Conservation (phyloP, 2,113 vertebrate genomes). For the Asarcornis scutulata region DNA sequence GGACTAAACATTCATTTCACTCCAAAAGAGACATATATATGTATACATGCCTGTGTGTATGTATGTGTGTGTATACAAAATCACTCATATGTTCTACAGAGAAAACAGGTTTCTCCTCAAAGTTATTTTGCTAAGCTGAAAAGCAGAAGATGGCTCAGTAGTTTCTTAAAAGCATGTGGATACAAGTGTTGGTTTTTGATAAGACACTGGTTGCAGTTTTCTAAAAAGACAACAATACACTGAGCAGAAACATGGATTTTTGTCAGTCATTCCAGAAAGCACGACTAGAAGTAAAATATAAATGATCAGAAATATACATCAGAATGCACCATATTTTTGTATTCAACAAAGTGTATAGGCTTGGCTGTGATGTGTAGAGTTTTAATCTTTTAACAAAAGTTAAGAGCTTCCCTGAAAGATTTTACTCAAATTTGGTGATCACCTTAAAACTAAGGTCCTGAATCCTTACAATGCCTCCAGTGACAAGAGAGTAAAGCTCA, state of each 20-base stretch:
- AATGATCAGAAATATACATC: neutral
- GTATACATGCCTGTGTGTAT: neutral
- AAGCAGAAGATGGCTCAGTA: neutral
- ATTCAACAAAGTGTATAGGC: fast-evolving
- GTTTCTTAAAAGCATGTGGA: neutral
- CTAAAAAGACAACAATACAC: neutral
- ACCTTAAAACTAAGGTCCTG: neutral
- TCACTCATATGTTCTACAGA: neutral
- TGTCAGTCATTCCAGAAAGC: neutral
- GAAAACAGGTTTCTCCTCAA: neutral
- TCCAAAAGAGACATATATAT: neutral
- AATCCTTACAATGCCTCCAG: neutral
- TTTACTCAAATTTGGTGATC: neutral
- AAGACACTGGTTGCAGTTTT: neutral
- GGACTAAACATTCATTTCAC: neutral
- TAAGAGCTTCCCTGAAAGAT: neutral
- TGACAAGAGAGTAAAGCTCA: neutral
- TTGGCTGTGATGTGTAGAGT: neutral
- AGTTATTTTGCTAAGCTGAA: neutral
- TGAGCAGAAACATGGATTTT: neutral
- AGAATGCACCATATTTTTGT: neutral
- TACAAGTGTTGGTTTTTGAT: neutral
- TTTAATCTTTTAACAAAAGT: neutral
- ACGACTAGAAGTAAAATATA: neutral
- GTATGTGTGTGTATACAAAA: no score